Evolutionary conservation across 1,140 invertebrate species (phyloP).

Genomic region (Drosophila kepulauana): DNA sequence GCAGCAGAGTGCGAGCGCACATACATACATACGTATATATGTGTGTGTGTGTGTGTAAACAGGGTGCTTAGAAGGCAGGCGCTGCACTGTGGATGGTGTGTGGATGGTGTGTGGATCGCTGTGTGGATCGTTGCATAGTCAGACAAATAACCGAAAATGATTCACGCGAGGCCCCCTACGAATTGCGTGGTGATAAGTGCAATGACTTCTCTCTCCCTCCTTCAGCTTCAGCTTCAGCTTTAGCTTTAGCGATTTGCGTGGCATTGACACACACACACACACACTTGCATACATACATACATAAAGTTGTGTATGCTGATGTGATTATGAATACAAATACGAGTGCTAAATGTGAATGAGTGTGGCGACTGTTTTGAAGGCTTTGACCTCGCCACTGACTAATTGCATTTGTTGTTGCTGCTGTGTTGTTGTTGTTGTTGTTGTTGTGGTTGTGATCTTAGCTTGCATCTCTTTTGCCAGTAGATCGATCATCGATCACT

Average conservation of each 20-base stretch:
- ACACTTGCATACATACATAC: neutral
- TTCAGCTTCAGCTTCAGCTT: neutral
- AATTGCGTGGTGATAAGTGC: slow-evolving; percentile 46
- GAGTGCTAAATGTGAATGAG: slow-evolving; percentile 38
- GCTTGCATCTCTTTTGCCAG: neutral
- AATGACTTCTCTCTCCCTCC: slow-evolving; percentile 37
- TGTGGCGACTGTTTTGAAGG: slow-evolving; percentile 16
- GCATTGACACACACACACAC: slow-evolving; percentile 44
- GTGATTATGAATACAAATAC: slow-evolving; percentile 44
- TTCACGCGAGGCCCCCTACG: slow-evolving; percentile 39
- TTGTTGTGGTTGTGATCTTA: neutral
- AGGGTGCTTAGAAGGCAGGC: slow-evolving; percentile 52
- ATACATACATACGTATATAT: neutral
- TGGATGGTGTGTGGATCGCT: slow-evolving; percentile 6
- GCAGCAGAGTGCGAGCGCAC: slow-evolving; percentile 7
- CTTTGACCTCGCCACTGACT: slow-evolving; percentile 48
- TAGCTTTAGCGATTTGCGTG: slow-evolving; percentile 41
- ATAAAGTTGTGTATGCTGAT: neutral
- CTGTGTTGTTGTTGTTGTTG: neutral
- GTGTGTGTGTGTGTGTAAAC: slow-evolving; percentile 35
- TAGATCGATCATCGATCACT: slow-evolving; percentile 11
- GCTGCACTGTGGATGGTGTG: slow-evolving; percentile 8
- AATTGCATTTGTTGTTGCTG: slow-evolving; percentile 17
- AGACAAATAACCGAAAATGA: slow-evolving; percentile 48
- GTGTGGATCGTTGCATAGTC: slow-evolving; percentile 25